These are phyloP conservation scores for Myrmecobius fasciatus DNA, from an alignment of 2,113 vertebrate species.

Conservation along the genomic window DNA sequence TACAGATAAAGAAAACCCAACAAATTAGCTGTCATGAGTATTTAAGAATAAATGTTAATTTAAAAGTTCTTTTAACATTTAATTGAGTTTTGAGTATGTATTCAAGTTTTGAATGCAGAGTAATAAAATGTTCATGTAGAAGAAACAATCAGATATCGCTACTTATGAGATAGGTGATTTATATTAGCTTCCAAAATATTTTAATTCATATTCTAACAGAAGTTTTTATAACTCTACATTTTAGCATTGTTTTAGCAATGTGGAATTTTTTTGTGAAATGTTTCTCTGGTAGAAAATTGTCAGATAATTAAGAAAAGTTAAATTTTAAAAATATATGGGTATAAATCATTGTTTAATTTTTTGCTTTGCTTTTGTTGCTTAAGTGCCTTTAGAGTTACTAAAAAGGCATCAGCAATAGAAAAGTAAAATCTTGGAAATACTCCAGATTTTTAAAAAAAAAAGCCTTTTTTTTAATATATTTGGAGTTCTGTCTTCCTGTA, in stretches of 20 bases:
- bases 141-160: neutral
- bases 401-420: constrained; percentile 31
- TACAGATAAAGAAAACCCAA: neutral
- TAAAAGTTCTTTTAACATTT: constrained; percentile 31
- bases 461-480: constrained; percentile 8
- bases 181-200: constrained; percentile 18
- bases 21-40: neutral
- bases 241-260: neutral
- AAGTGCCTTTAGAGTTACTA: constrained; percentile 13
- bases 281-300: constrained; percentile 22
- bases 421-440: neutral
- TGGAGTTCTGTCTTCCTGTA: constrained; percentile 19
- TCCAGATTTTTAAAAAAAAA: neutral
- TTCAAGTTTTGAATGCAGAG: constrained; percentile 5
- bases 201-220: neutral
- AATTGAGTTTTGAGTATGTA: constrained; percentile 35
- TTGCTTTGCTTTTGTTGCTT: constrained; percentile 19
- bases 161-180: neutral
- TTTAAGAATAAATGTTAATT: constrained; percentile 21
- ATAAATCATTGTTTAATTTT: neutral
- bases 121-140: neutral
- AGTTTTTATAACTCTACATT: neutral
- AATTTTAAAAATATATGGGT: constrained; percentile 28
- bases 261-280: constrained; percentile 38
- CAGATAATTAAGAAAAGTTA: constrained; percentile 20